Evolutionary conservation across 2,797 vertebrate genomes (phyloP).

Genomic region (Sebastes reedi): DNA sequence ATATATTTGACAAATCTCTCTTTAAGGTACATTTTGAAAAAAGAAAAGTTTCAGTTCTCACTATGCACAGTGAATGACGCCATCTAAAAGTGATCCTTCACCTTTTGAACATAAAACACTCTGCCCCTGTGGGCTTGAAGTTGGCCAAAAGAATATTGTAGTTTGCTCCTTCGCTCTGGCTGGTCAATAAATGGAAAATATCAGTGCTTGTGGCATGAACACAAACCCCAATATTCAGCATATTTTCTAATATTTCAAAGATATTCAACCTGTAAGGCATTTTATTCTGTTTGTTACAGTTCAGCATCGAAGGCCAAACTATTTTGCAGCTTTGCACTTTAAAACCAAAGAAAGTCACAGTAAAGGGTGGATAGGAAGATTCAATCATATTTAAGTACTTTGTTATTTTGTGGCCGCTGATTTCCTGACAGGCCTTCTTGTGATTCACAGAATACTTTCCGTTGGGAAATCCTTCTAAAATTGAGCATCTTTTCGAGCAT

Average conservation of each 20-base stretch:
- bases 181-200: slow-evolving; percentile 1
- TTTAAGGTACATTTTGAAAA: no score
- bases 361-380: not conserved
- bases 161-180: not conserved
- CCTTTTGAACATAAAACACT: not conserved
- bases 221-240: not conserved
- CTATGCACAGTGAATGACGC: not conserved
- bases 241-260: slow-evolving; percentile 26
- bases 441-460: not conserved
- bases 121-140: not conserved
- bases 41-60: not conserved
- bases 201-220: not conserved
- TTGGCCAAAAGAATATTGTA: not conserved
- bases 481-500: slow-evolving; percentile 9
- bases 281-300: not conserved
- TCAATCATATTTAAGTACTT: not conserved
- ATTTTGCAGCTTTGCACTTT: not conserved
- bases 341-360: not conserved
- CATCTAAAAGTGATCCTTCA: not conserved
- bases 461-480: slow-evolving; percentile 5
- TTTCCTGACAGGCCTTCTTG: slow-evolving; percentile 3
- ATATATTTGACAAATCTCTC: no score
- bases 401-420: not conserved
- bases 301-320: not conserved
- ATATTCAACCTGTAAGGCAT: slow-evolving; percentile 6